Evolutionary conservation across 2,113 vertebrate species (phyloP), one percentile per base, ranked within the genome.

Genomic region (Myotis brandtii): DNA sequence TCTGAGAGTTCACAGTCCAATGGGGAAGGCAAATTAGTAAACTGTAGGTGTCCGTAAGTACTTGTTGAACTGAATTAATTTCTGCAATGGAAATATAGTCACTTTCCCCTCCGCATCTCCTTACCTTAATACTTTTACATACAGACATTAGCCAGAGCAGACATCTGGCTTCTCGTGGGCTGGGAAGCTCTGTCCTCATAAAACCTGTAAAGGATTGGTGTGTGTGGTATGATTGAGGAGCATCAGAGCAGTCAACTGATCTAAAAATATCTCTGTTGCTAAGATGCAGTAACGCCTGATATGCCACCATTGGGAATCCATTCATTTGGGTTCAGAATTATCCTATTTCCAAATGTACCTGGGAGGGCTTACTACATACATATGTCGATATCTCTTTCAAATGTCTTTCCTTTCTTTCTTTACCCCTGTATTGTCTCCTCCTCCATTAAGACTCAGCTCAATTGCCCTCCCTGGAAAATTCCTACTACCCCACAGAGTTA

Each of bases 201-300:
- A 90, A 84, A 80, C 70, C 81, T 87, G 32, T 52, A 64, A 59
- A 72, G 16, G 72, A 83, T 50, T 40, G 11, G 34, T 32, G 23
- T 80, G 37, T 34, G 43, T 70, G 70, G 23, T 81, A 9, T 92
- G 48, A 66, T 70, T 83, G 80, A 84, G 66, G 66, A 56, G 23
- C 75, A 69, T 34, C 62, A 85, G 82, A 86, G 82, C 76, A 46
- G 69, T 62, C 69, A 86, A 30, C 43, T 7, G 43, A 82, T 79
- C 77, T 82, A 76, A 93, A 95, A 96, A 92, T 82, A 92, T n/a
- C 93, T 84, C 70, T 82, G 70, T 95, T 95, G 77, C 91, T 96
- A 79, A 93, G 91, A 91, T 59, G 86, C 52, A 13, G 1, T 70
- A 52, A 54, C 52, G 17, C 91, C 54, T 79, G 54, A 75, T 40